Evolutionary conservation across 30 jellyfish, hydroid and myxozoan species (phyloP).

Genomic region (Turritopsis dohrnii): DNA sequence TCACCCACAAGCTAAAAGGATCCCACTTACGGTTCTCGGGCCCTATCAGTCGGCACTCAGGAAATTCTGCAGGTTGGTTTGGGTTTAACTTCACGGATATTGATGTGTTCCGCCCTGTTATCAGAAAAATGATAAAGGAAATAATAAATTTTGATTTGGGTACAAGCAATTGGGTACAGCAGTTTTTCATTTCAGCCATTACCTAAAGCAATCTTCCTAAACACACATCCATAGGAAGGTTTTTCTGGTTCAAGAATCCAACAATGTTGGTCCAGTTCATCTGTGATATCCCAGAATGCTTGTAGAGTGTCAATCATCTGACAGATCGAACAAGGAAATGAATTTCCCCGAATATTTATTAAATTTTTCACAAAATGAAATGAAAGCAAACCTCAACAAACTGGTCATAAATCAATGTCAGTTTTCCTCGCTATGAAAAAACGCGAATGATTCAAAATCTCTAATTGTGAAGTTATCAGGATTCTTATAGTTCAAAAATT

Average conservation of each 20-base stretch:
- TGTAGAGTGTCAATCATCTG: neutral
- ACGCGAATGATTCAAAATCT: neutral
- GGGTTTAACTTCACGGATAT: neutral
- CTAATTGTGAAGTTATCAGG: too few relatives aligned
- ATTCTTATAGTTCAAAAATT: too few relatives aligned
- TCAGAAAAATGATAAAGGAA: neutral
- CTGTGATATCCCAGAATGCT: neutral
- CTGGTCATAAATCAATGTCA: neutral
- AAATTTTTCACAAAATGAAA: neutral
- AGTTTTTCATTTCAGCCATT: neutral
- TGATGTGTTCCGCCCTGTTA: slow-evolving; percentile 5
- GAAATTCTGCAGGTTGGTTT: neutral
- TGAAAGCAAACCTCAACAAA: slow-evolving; percentile 3
- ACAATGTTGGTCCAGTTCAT: slow-evolving; percentile 19
- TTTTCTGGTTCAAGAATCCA: slow-evolving; percentile 23
- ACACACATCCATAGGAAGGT: neutral
- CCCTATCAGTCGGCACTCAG: slow-evolving; percentile 18
- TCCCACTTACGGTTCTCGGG: slow-evolving; percentile 4
- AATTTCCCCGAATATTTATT: neutral
- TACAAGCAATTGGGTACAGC: neutral
- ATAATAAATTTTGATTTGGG: neutral
- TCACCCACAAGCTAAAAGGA: neutral
- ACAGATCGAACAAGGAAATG: neutral
- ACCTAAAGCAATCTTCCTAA: slow-evolving; percentile 11
- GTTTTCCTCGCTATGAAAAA: neutral